Evolutionary conservation across 2,888 invertebrate genomes (phyloP), one percentile per base, ranked within the genome.

Genomic region (Polydrusus tereticollis): DNA sequence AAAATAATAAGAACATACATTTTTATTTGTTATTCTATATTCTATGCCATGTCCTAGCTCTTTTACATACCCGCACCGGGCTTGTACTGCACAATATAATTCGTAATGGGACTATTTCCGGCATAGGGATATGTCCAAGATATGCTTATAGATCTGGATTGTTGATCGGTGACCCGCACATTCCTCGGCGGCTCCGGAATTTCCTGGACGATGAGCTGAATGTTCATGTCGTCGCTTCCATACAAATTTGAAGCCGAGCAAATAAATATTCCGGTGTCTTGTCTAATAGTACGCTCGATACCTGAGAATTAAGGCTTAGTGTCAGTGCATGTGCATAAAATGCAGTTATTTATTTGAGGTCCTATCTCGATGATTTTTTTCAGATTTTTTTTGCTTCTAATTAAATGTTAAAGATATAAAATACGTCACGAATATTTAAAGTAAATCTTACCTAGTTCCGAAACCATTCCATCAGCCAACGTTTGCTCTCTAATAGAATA

Each of bases 61-160:
- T 18, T 21, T 6, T 52, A 58, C 65, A 82, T 87, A 92, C 93
- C 93, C 87, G 93, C 89, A 72, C 93, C 93, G 81, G 93, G 92
- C 84, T 96, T 97, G 84, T 94, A 96, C 85, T 96, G 96, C 36
- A 97, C 91, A 74, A 95, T 93, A 84, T 96, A 97, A 83, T 93
- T 93, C 73, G 92, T 93, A 75, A 97, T 93, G 23, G 94, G 94
- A 84, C 95, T 95, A 81, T 95, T 95, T 72, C 95, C 95, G 76
- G 94, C 93, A 82, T 95, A 95, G 8, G 96, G 95, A 77, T 93
- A 93, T 29, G 93, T 93, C 97, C 97, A 97, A 0, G 94, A 93
- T 79, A 97, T 88, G 80, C 94, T 93, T 75, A 96, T 91, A 23
- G 93, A 91, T 72, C 95, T 89, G 69, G 96, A 95, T 79, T 94